Conservation (phyloP, 1,140 invertebrate species). For the Heliothis virescens region DNA sequence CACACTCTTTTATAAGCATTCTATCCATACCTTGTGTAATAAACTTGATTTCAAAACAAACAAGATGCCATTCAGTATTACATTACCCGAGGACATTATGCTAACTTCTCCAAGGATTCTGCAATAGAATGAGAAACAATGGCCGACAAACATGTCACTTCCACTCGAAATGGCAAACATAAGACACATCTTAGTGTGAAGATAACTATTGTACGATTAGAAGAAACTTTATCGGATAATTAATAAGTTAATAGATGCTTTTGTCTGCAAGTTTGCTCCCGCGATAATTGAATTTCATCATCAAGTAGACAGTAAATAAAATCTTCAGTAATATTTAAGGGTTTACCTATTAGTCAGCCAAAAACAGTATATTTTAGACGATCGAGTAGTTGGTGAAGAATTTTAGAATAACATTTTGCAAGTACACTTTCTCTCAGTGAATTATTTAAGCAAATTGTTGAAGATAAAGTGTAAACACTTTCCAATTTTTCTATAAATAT, state of each 20-base stretch:
- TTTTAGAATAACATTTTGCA: too few relatives aligned
- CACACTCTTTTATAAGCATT: too few relatives aligned
- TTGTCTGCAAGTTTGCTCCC: background rate
- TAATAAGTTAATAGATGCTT: background rate
- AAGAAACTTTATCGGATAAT: background rate
- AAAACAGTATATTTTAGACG: too few relatives aligned
- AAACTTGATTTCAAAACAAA: background rate
- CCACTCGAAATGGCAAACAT: constrained; percentile 24
- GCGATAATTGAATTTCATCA: background rate
- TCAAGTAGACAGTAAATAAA: too few relatives aligned
- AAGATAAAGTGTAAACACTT: too few relatives aligned
- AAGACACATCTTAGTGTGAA: constrained; percentile 6
- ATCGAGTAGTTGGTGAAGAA: too few relatives aligned
- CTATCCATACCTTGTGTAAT: too few relatives aligned
- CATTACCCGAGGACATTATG: background rate
- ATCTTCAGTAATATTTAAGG: too few relatives aligned
- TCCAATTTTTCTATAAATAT: too few relatives aligned
- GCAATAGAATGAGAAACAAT: constrained; percentile 24
- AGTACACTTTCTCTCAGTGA: too few relatives aligned
- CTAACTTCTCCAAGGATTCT: constrained; percentile 25
- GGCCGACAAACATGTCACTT: constrained; percentile 35
- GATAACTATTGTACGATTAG: background rate
- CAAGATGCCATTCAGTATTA: background rate
- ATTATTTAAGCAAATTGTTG: too few relatives aligned
- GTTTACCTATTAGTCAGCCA: too few relatives aligned